These are phyloP conservation scores for Acomys russatus DNA, from an alignment of 2,797 vertebrate species.

Conservation along the genomic window DNA sequence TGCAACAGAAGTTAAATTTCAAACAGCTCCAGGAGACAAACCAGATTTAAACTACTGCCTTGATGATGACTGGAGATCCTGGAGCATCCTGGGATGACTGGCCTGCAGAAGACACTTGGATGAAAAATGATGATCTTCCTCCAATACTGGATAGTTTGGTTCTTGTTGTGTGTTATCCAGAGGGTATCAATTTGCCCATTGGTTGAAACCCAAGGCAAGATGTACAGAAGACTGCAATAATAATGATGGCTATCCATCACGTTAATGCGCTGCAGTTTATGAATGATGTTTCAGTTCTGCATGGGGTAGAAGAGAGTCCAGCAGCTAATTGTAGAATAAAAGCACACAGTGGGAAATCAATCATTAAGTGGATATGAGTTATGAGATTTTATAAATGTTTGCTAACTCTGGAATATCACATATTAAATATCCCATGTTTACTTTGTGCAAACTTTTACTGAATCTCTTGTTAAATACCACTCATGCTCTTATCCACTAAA, in stretches of 20 bases:
- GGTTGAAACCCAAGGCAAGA: background rate
- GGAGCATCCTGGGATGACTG: background rate
- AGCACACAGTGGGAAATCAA: background rate
- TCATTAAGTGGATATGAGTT: background rate
- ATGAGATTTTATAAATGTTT: background rate
- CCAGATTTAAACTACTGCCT: background rate
- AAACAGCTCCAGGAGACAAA: background rate
- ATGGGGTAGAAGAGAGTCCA: background rate
- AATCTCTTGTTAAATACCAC: background rate
- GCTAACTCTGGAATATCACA: background rate
- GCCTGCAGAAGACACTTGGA: background rate
- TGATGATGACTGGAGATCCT: background rate
- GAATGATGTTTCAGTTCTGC: background rate
- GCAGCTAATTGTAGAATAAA: background rate
- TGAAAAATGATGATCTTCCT: background rate
- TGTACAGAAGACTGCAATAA: background rate
- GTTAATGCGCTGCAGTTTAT: background rate
- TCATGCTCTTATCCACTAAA: background rate
- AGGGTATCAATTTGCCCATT: background rate
- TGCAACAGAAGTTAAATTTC: background rate
- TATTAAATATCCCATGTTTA: background rate
- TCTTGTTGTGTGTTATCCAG: background rate
- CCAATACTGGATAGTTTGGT: background rate
- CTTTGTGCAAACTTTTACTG: background rate
- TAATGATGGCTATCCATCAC: constrained; percentile 17